Conservation (phyloP, 2,888 invertebrate species). For the Copidosoma aretas region DNA sequence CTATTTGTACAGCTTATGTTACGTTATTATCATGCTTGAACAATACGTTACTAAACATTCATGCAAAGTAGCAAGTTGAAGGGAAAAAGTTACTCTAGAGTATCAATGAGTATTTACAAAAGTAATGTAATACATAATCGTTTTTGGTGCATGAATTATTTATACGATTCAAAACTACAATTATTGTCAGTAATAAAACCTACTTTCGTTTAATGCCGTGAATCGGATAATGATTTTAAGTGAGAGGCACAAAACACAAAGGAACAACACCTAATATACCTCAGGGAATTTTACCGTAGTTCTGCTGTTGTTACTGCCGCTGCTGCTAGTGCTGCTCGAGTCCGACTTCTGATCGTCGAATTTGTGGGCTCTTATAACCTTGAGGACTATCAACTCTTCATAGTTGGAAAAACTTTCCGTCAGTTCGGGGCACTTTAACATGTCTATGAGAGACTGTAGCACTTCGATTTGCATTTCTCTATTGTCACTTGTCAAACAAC, state of each 20-base stretch:
- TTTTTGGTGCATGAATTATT: background rate
- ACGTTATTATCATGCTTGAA: no score
- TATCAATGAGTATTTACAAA: no score
- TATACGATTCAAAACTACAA: background rate
- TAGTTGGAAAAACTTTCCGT: conserved; percentile 84
- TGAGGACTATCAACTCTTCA: conserved; percentile 88
- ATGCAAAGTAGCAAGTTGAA: no score
- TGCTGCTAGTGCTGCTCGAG: conserved; percentile 37
- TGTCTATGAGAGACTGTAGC: conserved; percentile 82
- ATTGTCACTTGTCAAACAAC: conserved; percentile 70
- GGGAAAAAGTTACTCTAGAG: no score
- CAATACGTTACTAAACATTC: no score
- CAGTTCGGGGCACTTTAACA: conserved; percentile 80
- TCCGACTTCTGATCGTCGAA: conserved; percentile 56
- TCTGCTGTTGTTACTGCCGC: conserved; percentile 46
- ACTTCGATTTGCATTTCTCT: conserved; percentile 78
- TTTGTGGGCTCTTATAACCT: conserved; percentile 86
- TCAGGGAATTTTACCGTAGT: conserved; percentile 63
- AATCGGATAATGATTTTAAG: conserved; percentile 3
- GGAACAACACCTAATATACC: conserved; percentile 45
- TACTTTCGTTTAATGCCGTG: conserved; percentile 6
- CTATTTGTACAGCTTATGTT: no score
- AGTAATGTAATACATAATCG: no score
- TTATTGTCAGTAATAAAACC: background rate
- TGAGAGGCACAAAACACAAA: conserved; percentile 30